These are phyloP conservation scores for Plagiodera versicolora DNA, from an alignment of 2,888 invertebrate genomes.

Conservation along the genomic window DNA sequence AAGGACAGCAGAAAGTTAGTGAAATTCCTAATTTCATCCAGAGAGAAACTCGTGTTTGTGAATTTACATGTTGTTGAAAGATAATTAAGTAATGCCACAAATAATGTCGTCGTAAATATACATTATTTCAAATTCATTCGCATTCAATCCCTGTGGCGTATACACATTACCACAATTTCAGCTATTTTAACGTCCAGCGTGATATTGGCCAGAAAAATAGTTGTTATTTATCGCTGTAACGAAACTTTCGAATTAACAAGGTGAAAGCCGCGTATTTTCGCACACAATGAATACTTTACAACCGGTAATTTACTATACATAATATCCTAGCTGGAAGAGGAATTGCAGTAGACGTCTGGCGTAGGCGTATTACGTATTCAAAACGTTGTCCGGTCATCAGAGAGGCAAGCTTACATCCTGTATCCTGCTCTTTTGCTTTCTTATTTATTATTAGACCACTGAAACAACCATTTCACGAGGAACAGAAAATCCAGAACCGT, in stretches of 20 bases:
- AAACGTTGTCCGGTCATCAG: conserved; percentile 1
- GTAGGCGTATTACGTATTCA: conserved; percentile 8
- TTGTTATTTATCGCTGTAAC: background rate
- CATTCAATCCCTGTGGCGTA: background rate
- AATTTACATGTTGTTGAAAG: too few species aligned
- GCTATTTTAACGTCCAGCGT: too few species aligned
- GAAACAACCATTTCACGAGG: conserved; percentile 6
- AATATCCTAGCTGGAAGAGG: background rate
- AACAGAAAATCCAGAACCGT: background rate
- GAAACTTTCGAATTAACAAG: too few species aligned
- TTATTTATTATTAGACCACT: conserved; percentile 20
- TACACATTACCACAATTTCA: too few species aligned
- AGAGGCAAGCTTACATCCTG: conserved; percentile 7
- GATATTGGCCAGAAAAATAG: background rate
- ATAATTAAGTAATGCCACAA: too few species aligned
- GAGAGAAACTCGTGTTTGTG: too few species aligned
- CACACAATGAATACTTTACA: background rate
- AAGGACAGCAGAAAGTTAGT: too few species aligned
- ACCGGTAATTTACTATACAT: background rate
- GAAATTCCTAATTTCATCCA: too few species aligned
- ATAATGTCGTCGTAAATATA: too few species aligned
- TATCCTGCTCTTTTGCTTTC: conserved; percentile 19
- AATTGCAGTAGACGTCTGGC: background rate
- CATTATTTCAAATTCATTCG: too few species aligned
- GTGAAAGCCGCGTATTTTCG: background rate